Conservation (phyloP, 2,888 invertebrate genomes). For the Drosophila prolongata region DNA sequence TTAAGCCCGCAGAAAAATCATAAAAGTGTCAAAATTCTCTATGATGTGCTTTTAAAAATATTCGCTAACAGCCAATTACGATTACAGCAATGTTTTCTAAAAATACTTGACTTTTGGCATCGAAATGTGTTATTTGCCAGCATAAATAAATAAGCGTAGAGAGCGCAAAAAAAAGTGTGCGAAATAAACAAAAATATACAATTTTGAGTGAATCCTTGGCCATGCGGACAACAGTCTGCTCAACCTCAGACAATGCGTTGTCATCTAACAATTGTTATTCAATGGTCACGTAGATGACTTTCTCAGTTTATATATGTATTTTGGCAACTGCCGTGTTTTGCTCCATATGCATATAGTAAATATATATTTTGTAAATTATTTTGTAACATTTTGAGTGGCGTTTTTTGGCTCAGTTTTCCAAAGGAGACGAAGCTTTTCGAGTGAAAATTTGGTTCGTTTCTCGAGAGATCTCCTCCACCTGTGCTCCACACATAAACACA, state of each 20-base stretch:
- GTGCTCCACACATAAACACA: constrained; percentile 47
- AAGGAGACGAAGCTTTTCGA: constrained; percentile 52
- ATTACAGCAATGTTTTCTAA: constrained; percentile 51
- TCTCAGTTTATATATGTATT: constrained; percentile 10
- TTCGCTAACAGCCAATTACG: constrained; percentile 49
- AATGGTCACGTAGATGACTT: constrained; percentile 62
- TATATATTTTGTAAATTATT: constrained; percentile 27
- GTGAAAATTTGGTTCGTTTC: constrained; percentile 36
- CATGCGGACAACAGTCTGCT: constrained; percentile 52
- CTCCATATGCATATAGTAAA: constrained; percentile 26
- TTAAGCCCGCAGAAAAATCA: constrained; percentile 10
- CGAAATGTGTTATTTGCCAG: constrained; percentile 50
- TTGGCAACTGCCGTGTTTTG: constrained; percentile 41
- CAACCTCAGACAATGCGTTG: constrained; percentile 65
- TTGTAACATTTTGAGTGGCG: constrained; percentile 30
- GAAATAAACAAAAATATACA: constrained; percentile 45
- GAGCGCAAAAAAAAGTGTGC: constrained; percentile 24
- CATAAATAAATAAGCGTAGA: constrained; percentile 44
- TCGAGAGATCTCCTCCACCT: constrained; percentile 58
- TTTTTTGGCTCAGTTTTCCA: constrained; percentile 64
- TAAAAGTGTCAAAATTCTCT: constrained; percentile 32
- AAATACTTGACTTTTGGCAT: constrained; percentile 66
- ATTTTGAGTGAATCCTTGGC: constrained; percentile 73
- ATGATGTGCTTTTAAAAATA: constrained; percentile 27
- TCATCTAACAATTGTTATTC: constrained; percentile 71